These are phyloP conservation scores for Parthenolecanium corni DNA, from an alignment of 2,888 invertebrate genomes.

Conservation along the genomic window DNA sequence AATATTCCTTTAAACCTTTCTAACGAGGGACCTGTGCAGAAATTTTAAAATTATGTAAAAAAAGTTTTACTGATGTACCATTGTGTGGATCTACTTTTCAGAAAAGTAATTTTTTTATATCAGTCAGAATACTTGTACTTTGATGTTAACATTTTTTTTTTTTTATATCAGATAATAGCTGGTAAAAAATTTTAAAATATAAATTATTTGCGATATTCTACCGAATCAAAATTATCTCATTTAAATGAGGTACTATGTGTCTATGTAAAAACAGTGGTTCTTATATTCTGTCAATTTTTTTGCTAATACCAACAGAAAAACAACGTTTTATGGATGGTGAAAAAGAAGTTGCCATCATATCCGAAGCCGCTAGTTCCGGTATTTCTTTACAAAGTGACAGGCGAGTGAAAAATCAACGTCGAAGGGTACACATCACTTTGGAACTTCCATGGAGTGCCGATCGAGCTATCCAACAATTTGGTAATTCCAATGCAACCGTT, in stretches of 20 bases:
- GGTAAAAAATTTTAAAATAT: too few relatives aligned
- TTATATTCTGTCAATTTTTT: constrained; percentile 18
- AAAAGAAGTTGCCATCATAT: constrained; percentile 96
- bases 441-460: constrained; percentile 99
- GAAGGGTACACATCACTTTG: constrained; percentile 93
- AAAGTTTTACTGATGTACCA: too few relatives aligned
- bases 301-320: constrained; percentile 42
- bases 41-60: too few relatives aligned
- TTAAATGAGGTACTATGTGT: background rate
- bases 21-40: too few relatives aligned
- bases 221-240: background rate
- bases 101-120: too few relatives aligned
- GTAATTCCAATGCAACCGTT: constrained; percentile 39
- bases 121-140: too few relatives aligned
- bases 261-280: background rate
- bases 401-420: constrained; percentile 79
- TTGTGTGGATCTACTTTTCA: too few relatives aligned
- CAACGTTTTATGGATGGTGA: constrained; percentile 93
- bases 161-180: too few relatives aligned
- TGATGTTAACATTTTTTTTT: too few relatives aligned
- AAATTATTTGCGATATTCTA: background rate
- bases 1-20: too few relatives aligned
- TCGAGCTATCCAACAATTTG: constrained; percentile 97
- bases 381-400: constrained; percentile 94
- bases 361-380: constrained; percentile 96